Conservation (phyloP, 1,140 invertebrate genomes). For the Aphaenogaster rudis region DNA sequence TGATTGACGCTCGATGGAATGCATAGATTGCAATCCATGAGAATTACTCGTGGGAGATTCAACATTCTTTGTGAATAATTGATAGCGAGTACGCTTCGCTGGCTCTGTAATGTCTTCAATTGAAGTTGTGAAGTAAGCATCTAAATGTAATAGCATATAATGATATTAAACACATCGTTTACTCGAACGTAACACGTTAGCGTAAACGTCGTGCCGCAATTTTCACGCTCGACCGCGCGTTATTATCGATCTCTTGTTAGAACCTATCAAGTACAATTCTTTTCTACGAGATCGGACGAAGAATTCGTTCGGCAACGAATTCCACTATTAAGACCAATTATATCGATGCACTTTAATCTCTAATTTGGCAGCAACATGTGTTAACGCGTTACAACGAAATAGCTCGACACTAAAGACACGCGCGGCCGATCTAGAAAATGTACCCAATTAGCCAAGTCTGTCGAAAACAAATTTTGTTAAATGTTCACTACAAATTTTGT, state of each 20-base stretch:
- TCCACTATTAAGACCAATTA: neutral
- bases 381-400: neutral
- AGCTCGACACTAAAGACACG: neutral
- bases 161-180: neutral
- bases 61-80: constrained; percentile 7
- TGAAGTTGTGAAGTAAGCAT: neutral
- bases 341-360: neutral
- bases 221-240: constrained; percentile 21
- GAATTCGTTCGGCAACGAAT: neutral
- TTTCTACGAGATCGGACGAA: neutral
- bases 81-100: neutral
- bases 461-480: no score
- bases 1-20: neutral
- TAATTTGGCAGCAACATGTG: neutral
- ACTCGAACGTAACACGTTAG: constrained; percentile 10
- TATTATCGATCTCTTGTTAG: constrained; percentile 7
- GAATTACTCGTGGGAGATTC: neutral
- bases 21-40: neutral
- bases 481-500: no score
- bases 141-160: neutral
- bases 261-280: neutral
- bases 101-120: neutral
- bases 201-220: neutral
- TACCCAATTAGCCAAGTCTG: neutral
- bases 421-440: neutral